A percentile compares a stretch with the other conserved stretches of the same genome.
Evolutionary conservation across 2,797 vertebrate genomes (phyloP).

Genomic region (Diplodus sargus): DNA sequence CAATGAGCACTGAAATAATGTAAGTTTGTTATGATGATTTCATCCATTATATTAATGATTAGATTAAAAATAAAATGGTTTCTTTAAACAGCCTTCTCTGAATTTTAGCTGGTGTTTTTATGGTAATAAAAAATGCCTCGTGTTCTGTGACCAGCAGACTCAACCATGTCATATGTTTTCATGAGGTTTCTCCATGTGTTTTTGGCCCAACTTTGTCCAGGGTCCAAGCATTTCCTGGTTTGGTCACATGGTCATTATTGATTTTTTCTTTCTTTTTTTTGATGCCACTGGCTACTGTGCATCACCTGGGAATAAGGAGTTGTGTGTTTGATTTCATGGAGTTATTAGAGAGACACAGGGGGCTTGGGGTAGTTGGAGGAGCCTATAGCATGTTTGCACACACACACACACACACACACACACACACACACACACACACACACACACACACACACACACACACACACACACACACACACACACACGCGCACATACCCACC

Average conservation of each 20-base stretch:
- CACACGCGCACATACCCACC: conserved; percentile 29
- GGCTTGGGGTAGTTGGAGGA: conserved; percentile 65
- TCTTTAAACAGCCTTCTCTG: no score
- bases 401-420: conserved; percentile 43
- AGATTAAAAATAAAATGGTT: not conserved
- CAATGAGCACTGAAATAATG: not conserved
- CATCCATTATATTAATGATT: not conserved
- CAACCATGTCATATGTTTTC: not conserved
- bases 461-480: conserved; percentile 49
- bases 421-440: conserved; percentile 47
- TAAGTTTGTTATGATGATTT: not conserved
- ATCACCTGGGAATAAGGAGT: conserved; percentile 74
- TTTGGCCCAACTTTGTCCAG: conserved; percentile 30
- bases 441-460: conserved; percentile 42
- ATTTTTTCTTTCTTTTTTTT: conserved; percentile 49
- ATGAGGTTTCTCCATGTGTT: not conserved
- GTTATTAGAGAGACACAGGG: conserved; percentile 77
- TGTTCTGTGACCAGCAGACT: not conserved
- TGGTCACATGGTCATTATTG: conserved; percentile 68
- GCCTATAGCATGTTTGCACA: conserved; percentile 49
- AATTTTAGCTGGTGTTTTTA: no score
- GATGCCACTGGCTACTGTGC: conserved; percentile 63
- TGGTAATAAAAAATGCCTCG: no score
- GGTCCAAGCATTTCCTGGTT: conserved; percentile 59
- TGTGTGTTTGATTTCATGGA: conserved; percentile 79